phyloP scores from a whole-genome alignment of 2,888 invertebrate genomes.

The Papilio protenor region DNA sequence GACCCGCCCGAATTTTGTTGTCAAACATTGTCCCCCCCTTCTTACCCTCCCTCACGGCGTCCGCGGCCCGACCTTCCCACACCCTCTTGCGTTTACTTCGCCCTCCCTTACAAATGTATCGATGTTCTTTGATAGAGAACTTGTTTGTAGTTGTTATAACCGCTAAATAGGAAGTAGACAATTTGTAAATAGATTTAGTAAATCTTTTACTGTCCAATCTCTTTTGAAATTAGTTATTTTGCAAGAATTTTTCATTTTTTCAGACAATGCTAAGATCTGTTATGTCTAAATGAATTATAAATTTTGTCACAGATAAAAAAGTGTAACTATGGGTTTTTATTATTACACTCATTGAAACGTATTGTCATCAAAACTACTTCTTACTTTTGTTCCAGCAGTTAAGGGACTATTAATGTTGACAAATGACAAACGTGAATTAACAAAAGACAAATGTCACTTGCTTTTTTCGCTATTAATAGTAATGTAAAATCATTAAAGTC shows the following conservation, averaged over 20 bases:
- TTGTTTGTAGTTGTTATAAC: slow-evolving; percentile 15
- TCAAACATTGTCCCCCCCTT: slow-evolving; percentile 36
- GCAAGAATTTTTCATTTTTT: neutral
- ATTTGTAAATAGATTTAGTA: neutral
- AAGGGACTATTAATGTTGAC: too few relatives aligned
- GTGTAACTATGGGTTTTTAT: too few relatives aligned
- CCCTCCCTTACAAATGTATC: slow-evolving; percentile 19
- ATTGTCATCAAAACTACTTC: neutral
- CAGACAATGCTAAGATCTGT: neutral
- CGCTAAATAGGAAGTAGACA: slow-evolving; percentile 13
- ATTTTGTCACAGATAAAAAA: too few relatives aligned
- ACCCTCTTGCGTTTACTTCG: slow-evolving; percentile 13
- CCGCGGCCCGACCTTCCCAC: slow-evolving; percentile 8
- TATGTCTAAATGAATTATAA: too few relatives aligned
- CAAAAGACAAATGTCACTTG: neutral
- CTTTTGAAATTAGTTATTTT: neutral
- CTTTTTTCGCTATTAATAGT: neutral
- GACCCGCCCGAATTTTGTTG: slow-evolving; percentile 42
- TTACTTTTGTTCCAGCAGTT: neutral
- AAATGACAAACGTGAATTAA: neutral
- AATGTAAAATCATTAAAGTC: slow-evolving; percentile 13
- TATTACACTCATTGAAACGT: too few relatives aligned
- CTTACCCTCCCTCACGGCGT: neutral
- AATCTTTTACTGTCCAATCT: neutral
- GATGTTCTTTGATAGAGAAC: slow-evolving; percentile 25